These are phyloP conservation scores for Andrena hattorfiana DNA, from an alignment of 2,888 invertebrate species.

Conservation along the genomic window DNA sequence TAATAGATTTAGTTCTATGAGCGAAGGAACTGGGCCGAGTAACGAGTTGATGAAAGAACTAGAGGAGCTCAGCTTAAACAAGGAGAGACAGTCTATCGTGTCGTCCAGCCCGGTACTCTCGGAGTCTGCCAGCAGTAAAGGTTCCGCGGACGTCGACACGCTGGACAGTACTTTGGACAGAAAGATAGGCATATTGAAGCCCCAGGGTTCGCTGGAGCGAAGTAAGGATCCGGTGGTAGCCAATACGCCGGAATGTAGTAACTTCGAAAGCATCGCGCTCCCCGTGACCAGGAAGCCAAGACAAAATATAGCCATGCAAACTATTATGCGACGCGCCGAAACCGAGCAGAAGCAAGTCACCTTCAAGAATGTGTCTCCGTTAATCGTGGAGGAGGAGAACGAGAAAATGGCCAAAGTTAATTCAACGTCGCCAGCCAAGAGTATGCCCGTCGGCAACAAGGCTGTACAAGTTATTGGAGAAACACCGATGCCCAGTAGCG, in stretches of 20 bases:
- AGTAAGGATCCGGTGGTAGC: slow-evolving; percentile 85
- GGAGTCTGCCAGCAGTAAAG: slow-evolving; percentile 82
- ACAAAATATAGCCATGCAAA: slow-evolving; percentile 93
- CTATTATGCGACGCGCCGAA: slow-evolving; percentile 90
- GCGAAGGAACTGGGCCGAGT: slow-evolving; percentile 84
- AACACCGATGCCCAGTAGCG: slow-evolving; percentile 30
- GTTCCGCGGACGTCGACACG: slow-evolving; percentile 79
- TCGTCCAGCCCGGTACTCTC: slow-evolving; percentile 81
- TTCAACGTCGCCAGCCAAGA: slow-evolving; percentile 57
- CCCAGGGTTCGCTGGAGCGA: slow-evolving; percentile 90
- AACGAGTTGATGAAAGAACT: slow-evolving; percentile 87
- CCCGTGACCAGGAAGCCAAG: slow-evolving; percentile 81
- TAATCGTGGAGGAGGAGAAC: slow-evolving; percentile 75
- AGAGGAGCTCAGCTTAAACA: slow-evolving; percentile 86
- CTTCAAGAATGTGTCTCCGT: slow-evolving; percentile 81
- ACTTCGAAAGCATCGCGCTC: slow-evolving; percentile 68
- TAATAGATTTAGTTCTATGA: slow-evolving; percentile 83
- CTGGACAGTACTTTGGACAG: slow-evolving; percentile 70
- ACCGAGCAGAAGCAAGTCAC: slow-evolving; percentile 88
- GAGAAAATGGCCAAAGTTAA: slow-evolving; percentile 60
- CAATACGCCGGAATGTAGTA: slow-evolving; percentile 64
- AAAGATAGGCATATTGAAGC: slow-evolving; percentile 88
- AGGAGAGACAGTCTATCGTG: slow-evolving; percentile 75
- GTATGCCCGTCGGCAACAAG: slow-evolving; percentile 51
- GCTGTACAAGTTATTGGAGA: slow-evolving; percentile 52